Evolutionary conservation across 1,140 invertebrate species (phyloP).

Genomic region (Schlechtendalia chinensis): DNA sequence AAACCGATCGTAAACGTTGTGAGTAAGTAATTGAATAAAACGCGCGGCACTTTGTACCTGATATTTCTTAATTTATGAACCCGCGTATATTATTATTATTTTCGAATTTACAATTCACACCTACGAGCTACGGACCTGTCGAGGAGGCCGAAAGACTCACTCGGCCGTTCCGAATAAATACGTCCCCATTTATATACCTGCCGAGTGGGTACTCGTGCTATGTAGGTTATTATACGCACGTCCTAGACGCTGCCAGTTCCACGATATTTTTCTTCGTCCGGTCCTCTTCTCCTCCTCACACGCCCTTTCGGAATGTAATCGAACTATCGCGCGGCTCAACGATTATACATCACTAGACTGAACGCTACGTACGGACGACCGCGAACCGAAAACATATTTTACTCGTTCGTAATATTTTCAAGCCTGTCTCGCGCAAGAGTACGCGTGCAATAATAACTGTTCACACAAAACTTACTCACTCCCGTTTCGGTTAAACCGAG

Average conservation of each 20-base stretch:
- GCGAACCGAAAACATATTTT: too few species aligned
- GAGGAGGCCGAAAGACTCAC: conserved; percentile 7
- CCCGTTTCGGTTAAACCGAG: too few species aligned
- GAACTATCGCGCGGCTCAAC: neutral
- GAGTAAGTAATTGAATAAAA: conserved; percentile 30
- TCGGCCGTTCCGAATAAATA: neutral
- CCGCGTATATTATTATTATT: conserved; percentile 11
- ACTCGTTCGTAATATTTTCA: neutral
- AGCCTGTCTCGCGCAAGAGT: neutral
- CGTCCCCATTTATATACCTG: too few species aligned
- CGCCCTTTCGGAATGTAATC: neutral
- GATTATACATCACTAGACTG: too few species aligned
- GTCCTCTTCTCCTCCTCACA: too few species aligned
- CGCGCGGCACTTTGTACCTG: neutral
- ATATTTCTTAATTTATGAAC: neutral
- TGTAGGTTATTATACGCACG: too few species aligned
- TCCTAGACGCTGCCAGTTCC: too few species aligned
- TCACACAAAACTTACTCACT: too few species aligned
- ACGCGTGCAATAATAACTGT: too few species aligned
- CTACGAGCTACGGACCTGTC: neutral
- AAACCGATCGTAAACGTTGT: conserved; percentile 34
- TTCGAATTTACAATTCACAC: conserved; percentile 39
- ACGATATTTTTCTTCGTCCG: too few species aligned
- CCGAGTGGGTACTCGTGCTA: too few species aligned
- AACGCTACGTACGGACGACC: too few species aligned